phyloP scores from a whole-genome alignment of 2,797 vertebrate species.

The Tragopan temminckii region DNA sequence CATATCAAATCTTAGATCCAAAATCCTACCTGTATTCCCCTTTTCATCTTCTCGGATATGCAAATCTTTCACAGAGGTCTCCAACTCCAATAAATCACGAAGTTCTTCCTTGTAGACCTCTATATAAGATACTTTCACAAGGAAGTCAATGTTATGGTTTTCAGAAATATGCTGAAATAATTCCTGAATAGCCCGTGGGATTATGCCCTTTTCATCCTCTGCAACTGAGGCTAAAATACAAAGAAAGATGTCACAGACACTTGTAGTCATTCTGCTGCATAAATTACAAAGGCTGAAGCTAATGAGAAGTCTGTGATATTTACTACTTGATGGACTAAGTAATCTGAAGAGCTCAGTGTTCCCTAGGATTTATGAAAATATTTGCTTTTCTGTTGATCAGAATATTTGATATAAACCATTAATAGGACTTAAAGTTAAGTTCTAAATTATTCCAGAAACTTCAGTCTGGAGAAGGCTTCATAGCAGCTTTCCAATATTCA shows the following conservation, averaged over 20 bases:
- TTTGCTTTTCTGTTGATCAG: not conserved
- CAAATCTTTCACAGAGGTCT: conserved; percentile 86
- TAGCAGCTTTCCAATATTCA: not conserved
- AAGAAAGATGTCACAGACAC: conserved; percentile 26
- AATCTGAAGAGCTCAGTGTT: not conserved
- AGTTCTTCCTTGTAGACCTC: conserved; percentile 93
- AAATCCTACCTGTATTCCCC: conserved; percentile 89
- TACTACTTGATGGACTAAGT: not conserved
- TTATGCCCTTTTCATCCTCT: conserved; percentile 89
- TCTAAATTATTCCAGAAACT: not conserved
- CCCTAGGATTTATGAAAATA: not conserved
- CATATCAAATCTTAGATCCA: not conserved
- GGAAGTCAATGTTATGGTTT: conserved; percentile 77
- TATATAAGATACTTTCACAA: conserved; percentile 88
- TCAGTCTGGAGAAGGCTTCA: not conserved
- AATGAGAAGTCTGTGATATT: not conserved
- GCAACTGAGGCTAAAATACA: conserved; percentile 74
- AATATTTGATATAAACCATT: not conserved
- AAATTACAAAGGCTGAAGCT: not conserved
- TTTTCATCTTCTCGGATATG: conserved; percentile 92
- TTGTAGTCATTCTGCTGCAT: not conserved
- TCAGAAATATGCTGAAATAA: conserved; percentile 87
- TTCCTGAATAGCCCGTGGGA: conserved; percentile 89
- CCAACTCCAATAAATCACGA: conserved; percentile 89
- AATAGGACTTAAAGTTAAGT: not conserved